These are phyloP conservation scores for Butorides virescens DNA, from an alignment of 2,113 vertebrate genomes.

Conservation along the genomic window DNA sequence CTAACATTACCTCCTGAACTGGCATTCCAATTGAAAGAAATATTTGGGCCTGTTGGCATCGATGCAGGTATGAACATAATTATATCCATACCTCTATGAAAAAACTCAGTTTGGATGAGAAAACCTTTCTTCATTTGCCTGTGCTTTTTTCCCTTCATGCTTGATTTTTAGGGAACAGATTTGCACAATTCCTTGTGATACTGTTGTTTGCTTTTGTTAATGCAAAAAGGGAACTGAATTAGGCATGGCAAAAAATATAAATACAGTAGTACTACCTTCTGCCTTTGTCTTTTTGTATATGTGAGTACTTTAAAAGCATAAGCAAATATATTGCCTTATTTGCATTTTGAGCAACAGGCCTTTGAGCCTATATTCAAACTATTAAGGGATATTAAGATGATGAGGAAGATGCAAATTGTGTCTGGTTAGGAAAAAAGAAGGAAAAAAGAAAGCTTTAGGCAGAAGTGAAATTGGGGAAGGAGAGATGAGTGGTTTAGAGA, in stretches of 20 bases:
- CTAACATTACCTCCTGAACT: slow-evolving; percentile 90
- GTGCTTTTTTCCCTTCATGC: neutral
- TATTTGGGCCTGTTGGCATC: slow-evolving; percentile 94
- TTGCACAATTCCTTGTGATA: neutral
- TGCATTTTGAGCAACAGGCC: neutral
- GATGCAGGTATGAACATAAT: slow-evolving; percentile 84
- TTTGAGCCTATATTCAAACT: neutral
- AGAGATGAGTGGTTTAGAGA: neutral
- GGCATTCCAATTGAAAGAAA: slow-evolving; percentile 90
- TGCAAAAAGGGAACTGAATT: neutral
- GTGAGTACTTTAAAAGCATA: neutral
- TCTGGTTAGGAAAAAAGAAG: neutral
- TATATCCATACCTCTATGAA: neutral
- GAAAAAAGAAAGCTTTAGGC: neutral
- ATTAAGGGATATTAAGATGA: neutral
- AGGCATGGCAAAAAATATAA: neutral
- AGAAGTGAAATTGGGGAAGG: neutral
- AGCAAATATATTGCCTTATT: neutral
- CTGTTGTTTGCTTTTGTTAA: neutral
- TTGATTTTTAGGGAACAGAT: neutral
- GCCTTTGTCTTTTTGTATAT: neutral
- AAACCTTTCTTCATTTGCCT: neutral
- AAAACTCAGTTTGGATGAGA: neutral
- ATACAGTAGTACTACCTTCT: neutral
- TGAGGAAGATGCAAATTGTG: neutral